Evolutionary conservation across 2,797 vertebrate species (phyloP), one percentile per base, ranked within the genome.

Genomic region (Channallabes apus): DNA sequence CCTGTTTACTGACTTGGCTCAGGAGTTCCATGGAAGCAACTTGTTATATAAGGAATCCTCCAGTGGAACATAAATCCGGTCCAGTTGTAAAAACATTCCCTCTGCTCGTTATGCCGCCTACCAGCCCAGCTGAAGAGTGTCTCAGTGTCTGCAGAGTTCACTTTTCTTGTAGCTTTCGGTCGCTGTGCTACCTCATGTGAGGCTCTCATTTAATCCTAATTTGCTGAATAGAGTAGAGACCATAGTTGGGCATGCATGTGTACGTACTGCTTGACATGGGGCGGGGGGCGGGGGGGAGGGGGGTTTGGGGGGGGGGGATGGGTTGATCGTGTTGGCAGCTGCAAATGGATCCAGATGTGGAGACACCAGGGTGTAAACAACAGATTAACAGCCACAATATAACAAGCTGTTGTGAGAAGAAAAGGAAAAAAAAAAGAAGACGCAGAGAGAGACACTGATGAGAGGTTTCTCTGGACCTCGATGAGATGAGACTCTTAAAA

Each of bases 21-120:
- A 22, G 22, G 65, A 54, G 82, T 56, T 84, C 65, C 58, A 59
- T 75, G 62, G 59, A 87, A 64, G 67, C 77, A 75, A 79, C 62
- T 88, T 35, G 83, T 81, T 86, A 84, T 83, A 85, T 84, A 79
- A 89, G 87, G 84, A 86, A 84, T 79, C 38, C 75, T 88, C 83
- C 54, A 83, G 85, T 81, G 83, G 46, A 69, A 79, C 67, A 61
- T 85, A 89, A 90, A 90, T 88, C 78, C 79, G 72, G 84, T 86
- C 85, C 89, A 90, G 88, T 90, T 90, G 89, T 88, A 56, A 88
- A 90, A 90, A 90, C 86, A 89, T 84, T 86, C 84, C 87, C 86
- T 86, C 41, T 82, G 67, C 84, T 90, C 88, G 56, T 87, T 82
- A 62, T 82, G 88, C 78, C 82, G 88, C 84, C 88, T 79, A 85